Conservation (phyloP, 2,888 invertebrate species). For the Artemia sp. region DNA sequence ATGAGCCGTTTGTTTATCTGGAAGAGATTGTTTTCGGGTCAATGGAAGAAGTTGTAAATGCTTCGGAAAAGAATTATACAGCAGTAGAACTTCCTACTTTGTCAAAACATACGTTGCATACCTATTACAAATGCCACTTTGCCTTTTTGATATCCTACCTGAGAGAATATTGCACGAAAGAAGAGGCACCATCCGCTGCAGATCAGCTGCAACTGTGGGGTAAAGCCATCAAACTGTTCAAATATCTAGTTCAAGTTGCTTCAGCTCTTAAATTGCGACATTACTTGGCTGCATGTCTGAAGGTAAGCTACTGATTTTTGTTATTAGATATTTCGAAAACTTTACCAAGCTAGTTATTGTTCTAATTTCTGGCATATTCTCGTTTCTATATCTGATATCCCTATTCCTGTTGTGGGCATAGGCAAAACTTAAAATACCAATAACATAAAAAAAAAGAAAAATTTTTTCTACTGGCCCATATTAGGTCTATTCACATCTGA, state of each 20-base stretch:
- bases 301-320: constrained; percentile 21
- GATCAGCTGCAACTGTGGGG: constrained; percentile 22
- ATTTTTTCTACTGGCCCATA: no score
- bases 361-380: no score
- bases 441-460: no score
- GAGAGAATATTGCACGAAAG: not conserved
- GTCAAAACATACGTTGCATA: not conserved
- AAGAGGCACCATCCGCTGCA: not conserved
- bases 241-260: constrained; percentile 21
- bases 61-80: not conserved
- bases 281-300: constrained; percentile 23
- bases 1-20: constrained; percentile 18
- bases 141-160: not conserved
- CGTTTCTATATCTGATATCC: no score
- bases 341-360: no score
- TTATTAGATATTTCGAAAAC: no score
- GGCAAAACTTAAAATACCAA: no score
- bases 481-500: no score
- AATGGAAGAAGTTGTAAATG: not conserved
- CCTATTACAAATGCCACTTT: constrained; percentile 8
- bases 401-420: no score
- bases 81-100: not conserved
- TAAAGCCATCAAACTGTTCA: constrained; percentile 22
- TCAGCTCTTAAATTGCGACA: constrained; percentile 18
- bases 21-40: not conserved